A percentile compares a stretch with the other conserved stretches of the same genome.
phyloP scores from a whole-genome alignment of 1,140 invertebrate genomes.

The Protaetia brevitarsis region DNA sequence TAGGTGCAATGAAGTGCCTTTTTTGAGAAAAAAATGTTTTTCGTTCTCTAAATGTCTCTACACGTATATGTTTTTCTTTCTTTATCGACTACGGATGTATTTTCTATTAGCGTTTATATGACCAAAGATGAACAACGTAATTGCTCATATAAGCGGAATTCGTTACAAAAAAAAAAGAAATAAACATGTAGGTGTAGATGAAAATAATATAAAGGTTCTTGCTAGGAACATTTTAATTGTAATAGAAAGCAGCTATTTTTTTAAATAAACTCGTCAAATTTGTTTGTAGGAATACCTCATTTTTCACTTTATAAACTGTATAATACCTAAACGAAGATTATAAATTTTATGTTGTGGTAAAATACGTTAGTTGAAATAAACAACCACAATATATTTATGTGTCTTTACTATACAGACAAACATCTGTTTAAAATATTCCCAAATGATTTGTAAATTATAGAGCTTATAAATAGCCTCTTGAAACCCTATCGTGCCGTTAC shows the following conservation, averaged over 20 bases:
- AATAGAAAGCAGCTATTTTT: slow-evolving; percentile 18
- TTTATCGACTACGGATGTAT: background rate
- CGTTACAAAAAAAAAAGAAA: background rate
- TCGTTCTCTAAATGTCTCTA: background rate
- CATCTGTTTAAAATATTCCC: too few relatives aligned
- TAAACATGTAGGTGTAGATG: background rate
- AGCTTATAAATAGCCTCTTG: too few relatives aligned
- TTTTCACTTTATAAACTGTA: slow-evolving; percentile 9
- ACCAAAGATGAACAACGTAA: background rate
- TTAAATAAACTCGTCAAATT: slow-evolving; percentile 17
- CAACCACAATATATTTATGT: background rate
- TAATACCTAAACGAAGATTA: background rate
- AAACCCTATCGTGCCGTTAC: too few relatives aligned
- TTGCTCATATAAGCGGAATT: background rate
- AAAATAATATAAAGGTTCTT: background rate
- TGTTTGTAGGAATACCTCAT: slow-evolving; percentile 18
- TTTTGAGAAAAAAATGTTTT: slow-evolving; percentile 11
- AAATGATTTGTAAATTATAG: too few relatives aligned
- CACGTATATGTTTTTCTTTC: background rate
- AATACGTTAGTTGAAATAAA: slow-evolving; percentile 17
- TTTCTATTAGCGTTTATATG: too few relatives aligned
- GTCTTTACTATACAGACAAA: too few relatives aligned
- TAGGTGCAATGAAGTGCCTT: slow-evolving; percentile 21
- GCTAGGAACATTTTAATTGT: slow-evolving; percentile 17
- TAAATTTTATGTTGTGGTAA: slow-evolving; percentile 18